These are phyloP conservation scores for Aldabrachelys gigantea DNA, from an alignment of 2,113 vertebrate genomes.

Conservation along the genomic window DNA sequence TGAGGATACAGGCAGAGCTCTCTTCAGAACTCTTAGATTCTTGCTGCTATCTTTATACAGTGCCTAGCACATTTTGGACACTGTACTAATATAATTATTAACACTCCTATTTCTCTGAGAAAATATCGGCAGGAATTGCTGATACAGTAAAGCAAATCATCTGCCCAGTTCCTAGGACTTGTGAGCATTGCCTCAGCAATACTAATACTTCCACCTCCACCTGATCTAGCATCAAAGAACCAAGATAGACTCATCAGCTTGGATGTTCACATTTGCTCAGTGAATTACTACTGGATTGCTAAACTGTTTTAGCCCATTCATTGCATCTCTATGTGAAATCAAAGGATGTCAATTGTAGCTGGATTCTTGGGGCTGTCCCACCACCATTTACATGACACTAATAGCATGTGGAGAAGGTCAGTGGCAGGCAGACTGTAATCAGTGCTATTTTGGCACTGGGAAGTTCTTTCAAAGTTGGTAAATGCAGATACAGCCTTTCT, in stretches of 20 bases:
- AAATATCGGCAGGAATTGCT: not conserved
- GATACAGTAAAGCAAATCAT: not conserved
- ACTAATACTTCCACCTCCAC: not conserved
- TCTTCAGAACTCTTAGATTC: not conserved
- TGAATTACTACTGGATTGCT: not conserved
- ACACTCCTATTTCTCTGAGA: not conserved
- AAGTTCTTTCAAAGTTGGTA: not conserved
- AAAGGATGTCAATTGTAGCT: not conserved
- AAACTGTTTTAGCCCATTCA: not conserved
- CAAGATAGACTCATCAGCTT: not conserved
- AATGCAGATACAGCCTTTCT: conserved; percentile 6
- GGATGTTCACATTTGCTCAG: fast-evolving
- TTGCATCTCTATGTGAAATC: not conserved
- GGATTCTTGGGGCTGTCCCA: not conserved
- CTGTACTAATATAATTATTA: not conserved
- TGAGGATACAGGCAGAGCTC: not conserved
- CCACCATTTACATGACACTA: too few relatives aligned
- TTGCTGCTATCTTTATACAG: not conserved
- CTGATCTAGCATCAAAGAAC: not conserved
- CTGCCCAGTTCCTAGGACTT: not conserved
- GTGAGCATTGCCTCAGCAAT: too few relatives aligned
- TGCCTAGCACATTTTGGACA: not conserved
- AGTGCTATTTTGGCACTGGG: not conserved
- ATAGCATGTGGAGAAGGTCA: not conserved
- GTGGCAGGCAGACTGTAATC: not conserved